These are phyloP conservation scores for Cantharis rufa DNA, from an alignment of 2,888 invertebrate genomes.

Conservation along the genomic window DNA sequence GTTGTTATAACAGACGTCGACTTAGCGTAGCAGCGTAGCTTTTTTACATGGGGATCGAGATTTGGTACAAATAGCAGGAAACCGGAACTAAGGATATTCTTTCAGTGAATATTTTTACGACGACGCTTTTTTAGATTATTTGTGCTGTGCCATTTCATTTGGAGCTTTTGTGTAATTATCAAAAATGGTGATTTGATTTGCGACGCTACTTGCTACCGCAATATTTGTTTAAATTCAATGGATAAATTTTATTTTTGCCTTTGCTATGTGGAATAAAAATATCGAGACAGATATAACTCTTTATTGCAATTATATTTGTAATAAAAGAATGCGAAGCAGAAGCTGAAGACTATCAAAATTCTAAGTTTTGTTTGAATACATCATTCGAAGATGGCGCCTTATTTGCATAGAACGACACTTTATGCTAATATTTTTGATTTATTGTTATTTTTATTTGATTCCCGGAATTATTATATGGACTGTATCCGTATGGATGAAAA, in stretches of 20 bases:
- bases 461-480: constrained; percentile 59
- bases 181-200: background rate
- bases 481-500: constrained; percentile 60
- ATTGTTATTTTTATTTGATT: constrained; percentile 59
- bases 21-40: constrained; percentile 44
- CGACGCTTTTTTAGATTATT: constrained; percentile 45
- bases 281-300: background rate
- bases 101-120: constrained; percentile 53
- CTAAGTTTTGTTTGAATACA: constrained; percentile 37
- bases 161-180: constrained; percentile 17
- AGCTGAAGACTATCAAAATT: constrained; percentile 33
- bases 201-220: background rate
- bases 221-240: background rate
- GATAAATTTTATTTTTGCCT: background rate
- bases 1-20: constrained; percentile 48
- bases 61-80: constrained; percentile 51
- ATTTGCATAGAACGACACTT: constrained; percentile 56
- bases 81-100: constrained; percentile 52
- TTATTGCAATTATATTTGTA: constrained; percentile 26
- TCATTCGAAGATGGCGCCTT: constrained; percentile 51
- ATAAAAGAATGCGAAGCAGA: constrained; percentile 33
- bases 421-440: constrained; percentile 56
- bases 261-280: background rate
- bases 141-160: constrained; percentile 38
- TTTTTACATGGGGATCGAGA: constrained; percentile 47